Evolutionary conservation across 2,113 vertebrate genomes (phyloP).

Genomic region (Pleuronectes platessa): DNA sequence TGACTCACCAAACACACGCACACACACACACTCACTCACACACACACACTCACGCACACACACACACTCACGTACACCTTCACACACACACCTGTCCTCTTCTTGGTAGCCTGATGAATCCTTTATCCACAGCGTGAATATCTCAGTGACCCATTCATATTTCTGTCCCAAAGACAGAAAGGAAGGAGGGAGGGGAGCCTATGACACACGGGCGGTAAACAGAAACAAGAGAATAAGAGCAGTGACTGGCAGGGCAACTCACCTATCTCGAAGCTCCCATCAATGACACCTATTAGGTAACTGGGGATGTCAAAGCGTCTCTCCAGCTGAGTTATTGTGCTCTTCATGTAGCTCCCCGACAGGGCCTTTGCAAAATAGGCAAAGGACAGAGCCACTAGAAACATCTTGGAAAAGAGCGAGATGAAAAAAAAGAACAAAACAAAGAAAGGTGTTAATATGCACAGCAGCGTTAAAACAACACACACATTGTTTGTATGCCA

Average conservation of each 20-base stretch:
- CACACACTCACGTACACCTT: slow-evolving; percentile 6
- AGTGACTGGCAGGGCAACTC: slow-evolving; percentile 71
- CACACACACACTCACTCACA: no score
- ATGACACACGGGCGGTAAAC: slow-evolving; percentile 36
- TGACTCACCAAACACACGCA: slow-evolving; percentile 30
- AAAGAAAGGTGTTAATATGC: slow-evolving; percentile 22
- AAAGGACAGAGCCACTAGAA: slow-evolving; percentile 90
- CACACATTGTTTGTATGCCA: background rate
- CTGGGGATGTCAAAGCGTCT: slow-evolving; percentile 94
- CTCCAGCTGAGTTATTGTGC: slow-evolving; percentile 96
- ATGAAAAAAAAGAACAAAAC: slow-evolving; percentile 42
- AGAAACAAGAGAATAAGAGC: slow-evolving; percentile 51
- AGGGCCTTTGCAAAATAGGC: slow-evolving; percentile 94
- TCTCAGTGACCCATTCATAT: slow-evolving; percentile 66
- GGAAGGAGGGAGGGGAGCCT: slow-evolving; percentile 3
- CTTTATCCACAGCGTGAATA: slow-evolving; percentile 62
- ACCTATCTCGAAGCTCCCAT: slow-evolving; percentile 97
- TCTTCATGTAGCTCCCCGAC: slow-evolving; percentile 94
- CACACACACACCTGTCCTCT: slow-evolving; percentile 38
- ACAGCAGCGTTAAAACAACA: background rate
- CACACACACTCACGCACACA: slow-evolving; percentile 19
- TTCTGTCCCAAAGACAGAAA: slow-evolving; percentile 42
- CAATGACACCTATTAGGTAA: slow-evolving; percentile 92
- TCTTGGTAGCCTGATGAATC: slow-evolving; percentile 56
- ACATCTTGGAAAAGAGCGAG: slow-evolving; percentile 82